Base-by-base conservation (phyloP, 2,113 vertebrate species). In the Syngnathus floridae region DNA sequence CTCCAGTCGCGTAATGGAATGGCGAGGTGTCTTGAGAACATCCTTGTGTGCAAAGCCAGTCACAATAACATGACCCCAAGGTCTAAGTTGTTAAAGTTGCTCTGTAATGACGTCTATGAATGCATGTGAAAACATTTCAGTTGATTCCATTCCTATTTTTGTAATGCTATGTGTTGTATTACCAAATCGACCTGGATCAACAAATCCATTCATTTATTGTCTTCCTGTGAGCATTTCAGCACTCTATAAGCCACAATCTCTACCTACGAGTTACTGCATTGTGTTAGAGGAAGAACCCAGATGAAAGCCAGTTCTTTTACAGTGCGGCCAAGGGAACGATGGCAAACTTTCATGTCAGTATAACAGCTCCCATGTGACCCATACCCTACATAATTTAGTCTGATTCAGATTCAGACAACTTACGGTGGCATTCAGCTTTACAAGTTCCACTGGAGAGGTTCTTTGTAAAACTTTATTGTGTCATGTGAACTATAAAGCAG, bases 31-130 rank as follows among this genome's bases (percentile, higher is more conserved):
- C 57, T 38, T 38, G 11, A 12, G 40, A 75, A 75, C 78, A 70
- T 71, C 68, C 65, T 66, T 65, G 66, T 78, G 69, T 62, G 63
- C 72, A 74, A 76, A 31, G 43, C 49, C 63, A 51, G 64, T 70
- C 26, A n/a, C 64, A 58, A 71, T 82, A 85, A 87, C 79, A 77
- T n/a, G 58, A 76, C 61, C 74, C 65, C 22, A 52, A 31, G 26
- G 26, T 31, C 26, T 31, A 7, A 31, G 16, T 62, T 69, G 69
- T 78, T 62, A 76, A 73, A 76, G 51, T 73, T 69, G 41, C 21
- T 43, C 21, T 4, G 22, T 65, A 17, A 71, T 41, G 51, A 45
- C 12, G 45, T 58, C 51, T 41, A 48, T 43, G 16, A 48, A 37
- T 56, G 48, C 60, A 8, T 60, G 43, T 73, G 69, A 71, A 74